Evolutionary conservation across 1,140 invertebrate species (phyloP), one percentile per base, ranked within the genome.

Genomic region (Orussus abietinus): DNA sequence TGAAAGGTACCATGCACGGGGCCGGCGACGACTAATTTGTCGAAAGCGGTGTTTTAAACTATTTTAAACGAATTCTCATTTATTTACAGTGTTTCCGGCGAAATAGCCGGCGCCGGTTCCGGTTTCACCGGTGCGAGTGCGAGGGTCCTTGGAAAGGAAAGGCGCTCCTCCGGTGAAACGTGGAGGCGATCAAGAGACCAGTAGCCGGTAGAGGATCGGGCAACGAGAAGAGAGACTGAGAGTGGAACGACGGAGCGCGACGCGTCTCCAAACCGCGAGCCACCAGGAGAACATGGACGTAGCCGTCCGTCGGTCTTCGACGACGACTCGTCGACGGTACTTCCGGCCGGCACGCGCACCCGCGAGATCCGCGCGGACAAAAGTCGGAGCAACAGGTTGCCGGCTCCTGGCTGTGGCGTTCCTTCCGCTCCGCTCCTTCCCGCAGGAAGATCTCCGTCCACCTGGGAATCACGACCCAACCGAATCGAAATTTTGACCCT

Each of bases 241-340:
- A 15, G 32, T 42, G 35, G 20, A n/a, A n/a, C n/a, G n/a, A n/a
- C n/a, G n/a, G n/a, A n/a, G n/a, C n/a, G n/a, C n/a, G n/a, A n/a
- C n/a, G n/a, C n/a, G n/a, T n/a, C n/a, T n/a, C n/a, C n/a, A n/a
- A n/a, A n/a, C n/a, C n/a, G n/a, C 57, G 58, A 38, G 55, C 38
- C 53, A 72, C 60, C 67, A 70, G 68, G 68, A 57, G 64, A 69
- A 60, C 67, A 73, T 64, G 53, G n/a, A n/a, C n/a, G n/a, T n/a
- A n/a, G n/a, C n/a, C n/a, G n/a, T n/a, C n/a, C n/a, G n/a, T n/a
- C n/a, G n/a, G n/a, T n/a, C n/a, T n/a, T n/a, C n/a, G n/a, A n/a
- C n/a, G n/a, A n/a, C n/a, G n/a, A n/a, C n/a, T n/a, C n/a, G n/a
- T n/a, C n/a, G n/a, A n/a, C n/a, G n/a, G n/a, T n/a, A n/a, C n/a